Conservation (phyloP, 1,140 invertebrate genomes). For the Calliopsis andreniformis region DNA sequence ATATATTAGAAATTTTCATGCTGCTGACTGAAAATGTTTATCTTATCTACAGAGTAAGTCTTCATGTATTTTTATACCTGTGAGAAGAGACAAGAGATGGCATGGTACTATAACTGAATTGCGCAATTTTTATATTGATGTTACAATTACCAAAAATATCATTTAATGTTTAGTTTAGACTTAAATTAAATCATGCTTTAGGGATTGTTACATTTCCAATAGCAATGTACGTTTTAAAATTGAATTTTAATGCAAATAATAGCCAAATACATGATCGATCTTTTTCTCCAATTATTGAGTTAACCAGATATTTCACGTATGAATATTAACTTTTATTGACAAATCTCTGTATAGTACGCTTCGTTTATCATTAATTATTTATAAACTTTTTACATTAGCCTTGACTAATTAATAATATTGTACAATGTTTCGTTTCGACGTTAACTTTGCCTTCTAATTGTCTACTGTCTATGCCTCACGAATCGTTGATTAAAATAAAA, state of each 20-base stretch:
- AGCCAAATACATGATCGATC: conserved; percentile 19
- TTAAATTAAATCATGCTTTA: neutral
- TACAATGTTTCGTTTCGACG: conserved; percentile 37
- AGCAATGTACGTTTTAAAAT: conserved; percentile 17
- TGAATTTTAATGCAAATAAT: conserved; percentile 43
- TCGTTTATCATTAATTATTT: conserved; percentile 44
- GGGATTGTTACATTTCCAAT: neutral
- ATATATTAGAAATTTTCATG: no score
- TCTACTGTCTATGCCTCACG: conserved; percentile 12
- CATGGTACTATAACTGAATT: no score
- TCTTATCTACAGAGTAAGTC: no score
- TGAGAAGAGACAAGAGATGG: no score
- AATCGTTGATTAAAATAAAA: conserved; percentile 31
- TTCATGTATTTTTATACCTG: no score
- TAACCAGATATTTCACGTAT: conserved; percentile 27
- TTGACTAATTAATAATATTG: conserved; percentile 44
- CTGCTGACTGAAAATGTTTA: no score
- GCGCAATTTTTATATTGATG: no score
- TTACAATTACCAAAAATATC: no score
- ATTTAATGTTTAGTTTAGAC: no score
- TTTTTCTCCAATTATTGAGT: conserved; percentile 34
- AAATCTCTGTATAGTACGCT: conserved; percentile 50
- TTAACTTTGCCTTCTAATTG: conserved; percentile 4
- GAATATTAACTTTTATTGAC: conserved; percentile 49
- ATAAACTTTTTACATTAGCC: conserved; percentile 51